Evolutionary conservation across 2,113 vertebrate genomes (phyloP).

Genomic region (Australoheros scitulus): DNA sequence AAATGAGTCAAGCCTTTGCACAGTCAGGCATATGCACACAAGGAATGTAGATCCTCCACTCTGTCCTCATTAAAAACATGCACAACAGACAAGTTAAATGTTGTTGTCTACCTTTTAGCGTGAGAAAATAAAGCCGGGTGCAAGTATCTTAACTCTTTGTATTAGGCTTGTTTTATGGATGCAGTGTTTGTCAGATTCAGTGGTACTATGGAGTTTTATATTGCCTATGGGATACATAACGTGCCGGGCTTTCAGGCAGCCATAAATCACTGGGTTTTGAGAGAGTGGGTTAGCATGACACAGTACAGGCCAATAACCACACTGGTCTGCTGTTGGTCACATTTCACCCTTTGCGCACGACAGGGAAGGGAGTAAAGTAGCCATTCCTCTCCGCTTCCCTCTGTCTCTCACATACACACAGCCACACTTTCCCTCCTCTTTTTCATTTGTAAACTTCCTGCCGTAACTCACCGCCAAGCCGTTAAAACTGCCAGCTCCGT

Average conservation of each 20-base stretch:
- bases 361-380: slow-evolving; percentile 37
- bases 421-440: slow-evolving; percentile 43
- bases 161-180: slow-evolving; percentile 53
- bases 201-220: slow-evolving; percentile 52
- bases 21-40: slow-evolving; percentile 69
- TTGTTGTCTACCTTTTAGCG: slow-evolving; percentile 2
- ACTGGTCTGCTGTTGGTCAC: slow-evolving; percentile 70
- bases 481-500: slow-evolving; percentile 87
- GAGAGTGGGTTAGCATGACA: slow-evolving; percentile 56
- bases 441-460: slow-evolving; percentile 82
- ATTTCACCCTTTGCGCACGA: slow-evolving; percentile 64
- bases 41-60: slow-evolving; percentile 73
- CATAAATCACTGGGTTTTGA: slow-evolving; percentile 66
- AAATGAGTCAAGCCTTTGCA: slow-evolving; percentile 46
- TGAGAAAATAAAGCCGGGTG: slow-evolving; percentile 6
- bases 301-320: slow-evolving; percentile 60
- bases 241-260: slow-evolving; percentile 37
- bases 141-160: slow-evolving; percentile 33
- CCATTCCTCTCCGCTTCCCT: slow-evolving; percentile 31
- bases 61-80: slow-evolving; percentile 60
- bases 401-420: slow-evolving; percentile 26
- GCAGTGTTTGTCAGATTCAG: slow-evolving; percentile 58
- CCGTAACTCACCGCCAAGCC: slow-evolving; percentile 83
- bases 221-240: slow-evolving; percentile 58
- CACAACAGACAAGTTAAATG: slow-evolving; percentile 43